Conservation (phyloP, 2,888 invertebrate genomes). For the Eumacrocentrus americanus region DNA sequence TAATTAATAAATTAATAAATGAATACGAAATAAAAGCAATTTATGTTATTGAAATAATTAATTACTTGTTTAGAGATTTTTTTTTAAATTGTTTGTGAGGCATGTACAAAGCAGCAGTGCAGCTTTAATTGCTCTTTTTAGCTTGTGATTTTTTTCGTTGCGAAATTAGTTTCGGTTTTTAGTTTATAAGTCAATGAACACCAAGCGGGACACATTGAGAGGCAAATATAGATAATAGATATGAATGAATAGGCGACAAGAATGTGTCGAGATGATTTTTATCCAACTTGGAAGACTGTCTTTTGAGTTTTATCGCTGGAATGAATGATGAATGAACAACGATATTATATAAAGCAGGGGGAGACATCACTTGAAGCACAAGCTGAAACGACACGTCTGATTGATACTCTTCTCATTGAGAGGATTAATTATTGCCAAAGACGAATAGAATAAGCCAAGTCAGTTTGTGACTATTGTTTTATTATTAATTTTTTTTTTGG, state of each 20-base stretch:
- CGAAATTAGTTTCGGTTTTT: too few relatives aligned
- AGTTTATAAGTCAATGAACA: too few relatives aligned
- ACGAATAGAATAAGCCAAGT: not conserved
- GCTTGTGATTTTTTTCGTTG: too few relatives aligned
- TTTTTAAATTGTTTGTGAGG: constrained; percentile 2
- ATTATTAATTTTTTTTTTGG: not conserved
- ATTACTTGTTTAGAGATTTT: not conserved
- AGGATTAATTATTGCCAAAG: not conserved
- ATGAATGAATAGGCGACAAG: not conserved
- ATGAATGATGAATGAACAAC: not conserved
- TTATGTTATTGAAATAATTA: not conserved
- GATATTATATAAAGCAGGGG: not conserved
- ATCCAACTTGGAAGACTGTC: not conserved
- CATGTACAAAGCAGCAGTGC: constrained; percentile 10
- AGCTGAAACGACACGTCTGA: not conserved
- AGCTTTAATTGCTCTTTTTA: not conserved
- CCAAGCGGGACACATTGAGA: not conserved
- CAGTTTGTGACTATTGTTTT: not conserved
- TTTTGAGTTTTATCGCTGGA: not conserved
- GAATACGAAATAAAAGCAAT: too few relatives aligned
- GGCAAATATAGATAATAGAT: not conserved
- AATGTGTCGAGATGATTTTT: too few relatives aligned
- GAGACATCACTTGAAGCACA: not conserved
- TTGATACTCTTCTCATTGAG: not conserved
- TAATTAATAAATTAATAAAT: not conserved